A percentile compares a stretch with the other conserved stretches of the same genome.
Conservation (phyloP, 2,797 vertebrate species). For the Eulemur mongoz region DNA sequence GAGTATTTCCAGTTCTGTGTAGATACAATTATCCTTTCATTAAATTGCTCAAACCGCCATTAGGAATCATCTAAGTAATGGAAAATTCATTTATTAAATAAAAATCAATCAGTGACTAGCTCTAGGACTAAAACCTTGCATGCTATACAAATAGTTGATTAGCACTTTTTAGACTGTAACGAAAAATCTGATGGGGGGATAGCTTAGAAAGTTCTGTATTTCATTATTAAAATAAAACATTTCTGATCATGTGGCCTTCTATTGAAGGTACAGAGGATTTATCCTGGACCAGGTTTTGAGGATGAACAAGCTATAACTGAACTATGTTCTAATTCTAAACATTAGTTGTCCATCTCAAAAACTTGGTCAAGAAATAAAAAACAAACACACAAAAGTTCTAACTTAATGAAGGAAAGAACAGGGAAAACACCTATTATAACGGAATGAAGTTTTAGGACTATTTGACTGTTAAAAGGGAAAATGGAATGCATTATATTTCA, state of each 20-base stretch:
- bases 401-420: background rate
- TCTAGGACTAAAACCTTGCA: background rate
- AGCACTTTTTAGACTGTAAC: background rate
- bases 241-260: background rate
- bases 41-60: slow-evolving; percentile 23
- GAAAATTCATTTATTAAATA: slow-evolving; percentile 15
- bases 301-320: background rate
- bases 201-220: background rate
- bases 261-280: background rate
- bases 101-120: background rate
- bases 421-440: background rate
- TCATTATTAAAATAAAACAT: background rate
- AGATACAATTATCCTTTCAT: background rate
- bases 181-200: background rate
- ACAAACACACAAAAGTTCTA: background rate
- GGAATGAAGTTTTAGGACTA: background rate
- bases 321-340: background rate
- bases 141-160: background rate
- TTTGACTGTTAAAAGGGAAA: background rate
- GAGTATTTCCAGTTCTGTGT: background rate
- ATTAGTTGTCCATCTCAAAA: background rate
- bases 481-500: background rate
- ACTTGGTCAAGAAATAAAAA: background rate
- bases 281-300: background rate
- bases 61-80: slow-evolving; percentile 8